Evolutionary conservation across 2,797 vertebrate genomes (phyloP), one percentile per base, ranked within the genome.

Genomic region (Trachurus trachurus): DNA sequence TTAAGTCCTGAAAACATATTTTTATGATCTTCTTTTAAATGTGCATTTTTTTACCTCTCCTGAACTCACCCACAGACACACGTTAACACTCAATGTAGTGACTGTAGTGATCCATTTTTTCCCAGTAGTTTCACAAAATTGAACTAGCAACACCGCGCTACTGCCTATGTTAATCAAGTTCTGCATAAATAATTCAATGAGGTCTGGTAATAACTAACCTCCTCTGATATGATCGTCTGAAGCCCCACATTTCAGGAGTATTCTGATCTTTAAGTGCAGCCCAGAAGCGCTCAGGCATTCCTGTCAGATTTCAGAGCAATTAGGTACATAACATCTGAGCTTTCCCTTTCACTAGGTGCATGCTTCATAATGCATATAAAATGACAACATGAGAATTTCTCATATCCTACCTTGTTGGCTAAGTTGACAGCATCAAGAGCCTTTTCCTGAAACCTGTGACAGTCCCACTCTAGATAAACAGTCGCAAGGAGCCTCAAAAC

Each of bases 391-490:
- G 6, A 44, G 69, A 78, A 77, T 66, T 71, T 22, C n/a, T 70
- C 26, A 53, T 53, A 57, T 56, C 66, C 22, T 31, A 99, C 97
- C 97, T 98, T 95, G 84, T 98, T 99, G 75, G 97, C 97, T 92
- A 98, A 88, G 81, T 3, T 92, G 78, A 98, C 86, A 67, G 95
- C 95, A 69, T 77, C 82, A 67, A 98, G 84, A 59, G 97, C 97
- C 80, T 97, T 97, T 47, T 96, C 95, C 76, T 93, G 91, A 91
- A 96, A 94, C 50, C 88, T 89, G 58, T 71, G 91, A 87, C 88
- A 93, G 69, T 97, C 95, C 96, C 96, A 97, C 44, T 97, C 96
- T 0, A 97, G 85, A 91, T 97, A 99, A 74, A 94, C 94, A 4
- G 94, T 97, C 40, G 97, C 96, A 9, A 99, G 93, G 71, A 98